Percentiles rank a stretch among this genome's conserved stretches.
These are phyloP conservation scores for Neocrepidodera transversa DNA, from an alignment of 2,888 invertebrate genomes.

Conservation along the genomic window DNA sequence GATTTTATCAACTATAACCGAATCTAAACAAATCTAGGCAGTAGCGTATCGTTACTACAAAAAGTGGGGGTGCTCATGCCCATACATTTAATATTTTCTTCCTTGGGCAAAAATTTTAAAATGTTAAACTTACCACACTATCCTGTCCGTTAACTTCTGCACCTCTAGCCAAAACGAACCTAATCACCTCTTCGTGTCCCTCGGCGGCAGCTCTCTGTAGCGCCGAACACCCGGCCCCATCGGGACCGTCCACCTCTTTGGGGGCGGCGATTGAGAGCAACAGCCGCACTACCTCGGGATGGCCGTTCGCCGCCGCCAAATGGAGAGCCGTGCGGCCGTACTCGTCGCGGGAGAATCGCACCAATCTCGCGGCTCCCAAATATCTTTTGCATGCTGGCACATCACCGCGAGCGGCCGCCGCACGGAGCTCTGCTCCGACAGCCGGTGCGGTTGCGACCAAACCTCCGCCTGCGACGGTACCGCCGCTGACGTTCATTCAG, in stretches of 20 bases:
- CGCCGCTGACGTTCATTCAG: constrained; percentile 52
- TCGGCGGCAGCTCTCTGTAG: constrained; percentile 83
- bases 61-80: too few species aligned
- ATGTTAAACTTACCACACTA: constrained; percentile 70
- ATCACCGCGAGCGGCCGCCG: constrained; percentile 58
- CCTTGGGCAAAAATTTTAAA: neutral
- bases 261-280: constrained; percentile 58
- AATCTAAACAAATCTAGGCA: too few species aligned
- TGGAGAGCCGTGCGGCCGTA: constrained; percentile 58
- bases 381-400: constrained; percentile 53
- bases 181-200: constrained; percentile 79
- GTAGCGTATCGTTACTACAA: too few species aligned
- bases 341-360: constrained; percentile 58
- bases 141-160: constrained; percentile 77
- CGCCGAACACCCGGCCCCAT: constrained; percentile 73
- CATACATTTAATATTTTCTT: too few species aligned
- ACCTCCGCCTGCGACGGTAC: constrained; percentile 44
- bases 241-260: constrained; percentile 62
- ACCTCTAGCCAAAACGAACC: constrained; percentile 72
- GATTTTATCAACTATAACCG: too few species aligned
- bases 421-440: constrained; percentile 53
- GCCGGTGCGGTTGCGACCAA: constrained; percentile 37
- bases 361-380: constrained; percentile 53
- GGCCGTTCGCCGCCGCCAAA: constrained; percentile 58
- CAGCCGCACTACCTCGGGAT: constrained; percentile 54